Base-by-base conservation (phyloP, 2,797 vertebrate species). In the Ptychobarbus kaznakovi region DNA sequence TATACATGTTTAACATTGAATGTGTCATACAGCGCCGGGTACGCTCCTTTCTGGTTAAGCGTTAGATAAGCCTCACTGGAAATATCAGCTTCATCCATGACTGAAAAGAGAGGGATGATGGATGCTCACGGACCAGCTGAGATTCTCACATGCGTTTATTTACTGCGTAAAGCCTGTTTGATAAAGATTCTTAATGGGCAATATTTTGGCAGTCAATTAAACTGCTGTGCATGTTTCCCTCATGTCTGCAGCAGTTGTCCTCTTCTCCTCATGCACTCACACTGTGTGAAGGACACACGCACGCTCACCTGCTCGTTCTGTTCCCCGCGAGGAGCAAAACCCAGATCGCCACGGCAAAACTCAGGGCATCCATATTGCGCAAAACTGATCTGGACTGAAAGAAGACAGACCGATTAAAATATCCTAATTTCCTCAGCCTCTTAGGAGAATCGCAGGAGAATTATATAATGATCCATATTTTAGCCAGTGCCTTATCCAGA, bases 241-340 rank as follows among this genome's bases (percentile, higher is more conserved):
- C 9, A 6, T 35, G 3, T 49, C 10, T 25, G 11, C 66, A 42
- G 22, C n/a, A 18, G 58, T 28, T 13, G 13, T 20, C 51, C 44
- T 42, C 69, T 25, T 7, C 18, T 35, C 51, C 58, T n/a, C 38
- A 53, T n/a, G n/a, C n/a, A n/a, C 72, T n/a, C 38, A 53, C n/a
- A 9, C 46, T 58, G 25, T 22, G 66, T 63, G 63, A 56, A 70
- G 68, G 63, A 35, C 46, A 58, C 49, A 18, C 46, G 51, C 32
- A 63, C 72, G 81, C 96, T 97, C 95, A 98, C 97, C 97, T 96
- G 95, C 95, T 93, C 90, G 95, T 94, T 90, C 94, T 92, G 91
- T 93, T 95, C 89, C 93, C 94, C 58, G 91, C 95, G 77, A 95
- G 82, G 89, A 96, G 94, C 40, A 97, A 93, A 90, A 97, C 90